Percentiles rank a stretch among this genome's conserved stretches.
These are phyloP conservation scores for Mareca strepera DNA, from an alignment of 2,797 vertebrate species.

Conservation along the genomic window DNA sequence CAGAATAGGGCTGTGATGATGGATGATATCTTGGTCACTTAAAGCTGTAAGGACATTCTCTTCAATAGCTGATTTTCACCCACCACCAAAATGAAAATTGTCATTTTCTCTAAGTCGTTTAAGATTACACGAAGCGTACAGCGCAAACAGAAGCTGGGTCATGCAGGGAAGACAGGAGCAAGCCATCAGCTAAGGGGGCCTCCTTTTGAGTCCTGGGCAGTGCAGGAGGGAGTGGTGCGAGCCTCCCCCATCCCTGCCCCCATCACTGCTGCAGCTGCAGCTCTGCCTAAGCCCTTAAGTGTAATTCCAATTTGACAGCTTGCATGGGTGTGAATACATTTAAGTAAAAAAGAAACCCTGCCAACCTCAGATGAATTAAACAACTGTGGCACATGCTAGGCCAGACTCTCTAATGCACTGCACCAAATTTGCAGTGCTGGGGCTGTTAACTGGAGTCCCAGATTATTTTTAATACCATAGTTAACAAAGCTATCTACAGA, in stretches of 20 bases:
- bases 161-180: background rate
- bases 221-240: background rate
- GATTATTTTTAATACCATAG: background rate
- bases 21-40: background rate
- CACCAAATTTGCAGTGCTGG: background rate
- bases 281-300: background rate
- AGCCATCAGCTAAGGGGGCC: background rate
- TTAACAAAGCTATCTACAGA: background rate
- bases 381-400: constrained; percentile 31
- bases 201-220: background rate
- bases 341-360: constrained; percentile 9
- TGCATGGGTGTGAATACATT: constrained; percentile 53
- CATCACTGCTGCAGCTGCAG: background rate
- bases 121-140: background rate
- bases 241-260: background rate
- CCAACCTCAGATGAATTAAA: constrained; percentile 50
- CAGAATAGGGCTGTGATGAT: background rate
- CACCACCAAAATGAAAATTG: background rate
- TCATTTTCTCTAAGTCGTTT: background rate
- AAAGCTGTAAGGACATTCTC: background rate
- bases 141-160: background rate
- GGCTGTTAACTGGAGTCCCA: background rate
- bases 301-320: constrained; percentile 52
- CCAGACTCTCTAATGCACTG: constrained; percentile 14
- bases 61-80: background rate